Evolutionary conservation across 2,113 vertebrate genomes (phyloP).

Genomic region (Lagopus muta): DNA sequence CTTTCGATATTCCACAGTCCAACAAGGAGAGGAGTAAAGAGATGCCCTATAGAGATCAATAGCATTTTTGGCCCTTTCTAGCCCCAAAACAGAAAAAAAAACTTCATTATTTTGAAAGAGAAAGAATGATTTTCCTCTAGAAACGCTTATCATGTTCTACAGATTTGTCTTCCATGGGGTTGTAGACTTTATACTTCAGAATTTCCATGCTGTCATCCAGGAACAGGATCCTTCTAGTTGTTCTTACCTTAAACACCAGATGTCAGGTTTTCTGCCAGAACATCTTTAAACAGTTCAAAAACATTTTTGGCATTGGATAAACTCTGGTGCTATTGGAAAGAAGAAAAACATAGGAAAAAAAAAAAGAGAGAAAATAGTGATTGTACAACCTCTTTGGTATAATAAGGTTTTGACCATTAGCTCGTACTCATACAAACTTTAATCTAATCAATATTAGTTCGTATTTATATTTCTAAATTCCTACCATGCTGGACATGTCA

Average conservation of each 20-base stretch:
- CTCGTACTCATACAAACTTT: not conserved
- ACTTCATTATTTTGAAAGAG: not conserved
- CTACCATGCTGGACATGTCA: not conserved
- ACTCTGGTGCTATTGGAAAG: not conserved
- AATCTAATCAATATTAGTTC: not conserved
- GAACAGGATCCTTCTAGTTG: not conserved
- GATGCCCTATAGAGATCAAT: not conserved
- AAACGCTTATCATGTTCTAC: not conserved
- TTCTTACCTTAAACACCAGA: not conserved
- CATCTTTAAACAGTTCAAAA: not conserved
- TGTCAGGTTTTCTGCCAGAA: not conserved
- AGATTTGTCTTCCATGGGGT: not conserved
- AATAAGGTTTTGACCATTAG: not conserved
- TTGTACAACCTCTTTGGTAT: not conserved
- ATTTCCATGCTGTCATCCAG: not conserved
- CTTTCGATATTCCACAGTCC: not conserved
- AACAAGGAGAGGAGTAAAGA: not conserved
- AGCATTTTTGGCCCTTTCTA: not conserved
- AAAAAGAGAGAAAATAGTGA: not conserved
- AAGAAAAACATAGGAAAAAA: not conserved
- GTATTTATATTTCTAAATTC: not conserved
- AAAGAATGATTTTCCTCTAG: not conserved
- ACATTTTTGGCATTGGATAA: not conserved
- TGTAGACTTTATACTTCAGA: not conserved
- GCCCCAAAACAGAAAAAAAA: not conserved